phyloP scores from a whole-genome alignment of 2,113 vertebrate species.

The Albula glossodonta region DNA sequence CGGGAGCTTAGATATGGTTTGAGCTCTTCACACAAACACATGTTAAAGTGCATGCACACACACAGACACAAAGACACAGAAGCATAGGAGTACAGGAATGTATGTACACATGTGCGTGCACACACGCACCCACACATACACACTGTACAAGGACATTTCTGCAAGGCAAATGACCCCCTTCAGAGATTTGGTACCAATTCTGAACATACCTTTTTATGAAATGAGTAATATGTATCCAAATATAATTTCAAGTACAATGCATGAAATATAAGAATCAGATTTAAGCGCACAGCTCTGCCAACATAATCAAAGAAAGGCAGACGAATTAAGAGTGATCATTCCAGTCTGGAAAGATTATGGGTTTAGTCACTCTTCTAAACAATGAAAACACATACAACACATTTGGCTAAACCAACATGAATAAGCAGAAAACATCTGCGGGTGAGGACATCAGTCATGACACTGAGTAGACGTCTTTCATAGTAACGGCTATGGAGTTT shows the following conservation, averaged over 20 bases:
- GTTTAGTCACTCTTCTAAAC: not conserved
- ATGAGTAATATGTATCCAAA: too few relatives aligned
- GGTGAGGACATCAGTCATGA: too few relatives aligned
- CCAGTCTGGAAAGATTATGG: not conserved
- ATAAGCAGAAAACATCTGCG: not conserved
- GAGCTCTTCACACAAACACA: conserved; percentile 12
- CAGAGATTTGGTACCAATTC: too few relatives aligned
- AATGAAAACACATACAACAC: not conserved
- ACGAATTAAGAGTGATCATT: not conserved
- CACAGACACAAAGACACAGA: not conserved
- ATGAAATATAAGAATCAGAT: not conserved
- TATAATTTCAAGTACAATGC: too few relatives aligned
- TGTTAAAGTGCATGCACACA: not conserved
- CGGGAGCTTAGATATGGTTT: not conserved
- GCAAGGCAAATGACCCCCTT: not conserved
- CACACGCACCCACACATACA: not conserved
- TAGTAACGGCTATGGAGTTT: too few relatives aligned
- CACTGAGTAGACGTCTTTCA: too few relatives aligned
- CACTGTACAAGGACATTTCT: not conserved
- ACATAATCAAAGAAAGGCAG: not conserved
- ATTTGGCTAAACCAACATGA: not conserved
- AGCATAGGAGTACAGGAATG: not conserved
- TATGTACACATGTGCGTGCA: not conserved
- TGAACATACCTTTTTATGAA: too few relatives aligned
- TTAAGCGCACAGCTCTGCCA: not conserved